Percentiles rank a stretch among this genome's conserved stretches.
These are phyloP conservation scores for Bombylius major DNA, from an alignment of 2,888 invertebrate species.

Conservation along the genomic window DNA sequence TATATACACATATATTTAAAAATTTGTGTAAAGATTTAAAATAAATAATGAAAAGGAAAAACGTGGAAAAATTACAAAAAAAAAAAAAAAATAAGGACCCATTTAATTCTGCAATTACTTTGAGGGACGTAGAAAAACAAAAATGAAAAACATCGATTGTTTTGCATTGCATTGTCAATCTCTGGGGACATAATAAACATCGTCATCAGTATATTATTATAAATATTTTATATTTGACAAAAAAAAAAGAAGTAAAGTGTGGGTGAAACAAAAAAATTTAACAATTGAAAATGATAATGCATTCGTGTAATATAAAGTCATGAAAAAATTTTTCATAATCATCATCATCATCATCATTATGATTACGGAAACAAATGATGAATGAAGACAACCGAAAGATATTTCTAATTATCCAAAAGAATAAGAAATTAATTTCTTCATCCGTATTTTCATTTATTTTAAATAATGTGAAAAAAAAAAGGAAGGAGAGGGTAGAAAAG, in stretches of 20 bases:
- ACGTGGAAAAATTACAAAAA: no score
- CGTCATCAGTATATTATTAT: not conserved
- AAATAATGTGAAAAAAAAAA: not conserved
- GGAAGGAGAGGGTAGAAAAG: not conserved
- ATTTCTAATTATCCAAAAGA: slow-evolving; percentile 10
- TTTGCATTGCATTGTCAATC: slow-evolving; percentile 1
- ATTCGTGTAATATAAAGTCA: not conserved
- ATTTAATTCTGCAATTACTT: not conserved
- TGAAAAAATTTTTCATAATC: not conserved
- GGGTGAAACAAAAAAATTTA: not conserved
- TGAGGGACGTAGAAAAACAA: not conserved
- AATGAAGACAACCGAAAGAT: slow-evolving; percentile 11
- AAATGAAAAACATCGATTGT: slow-evolving; percentile 4
- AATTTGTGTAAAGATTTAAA: no score
- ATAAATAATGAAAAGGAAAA: no score
- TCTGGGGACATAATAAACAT: not conserved
- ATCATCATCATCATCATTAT: no score
- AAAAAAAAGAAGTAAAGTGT: not conserved
- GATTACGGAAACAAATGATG: not conserved
- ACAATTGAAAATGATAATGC: not conserved
- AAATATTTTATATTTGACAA: not conserved
- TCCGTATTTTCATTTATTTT: no score
- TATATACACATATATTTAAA: no score
- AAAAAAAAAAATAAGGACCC: no score
- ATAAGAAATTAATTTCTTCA: not conserved